Conservation (phyloP, 2,888 invertebrate genomes). For the Oscheius sp. region DNA sequence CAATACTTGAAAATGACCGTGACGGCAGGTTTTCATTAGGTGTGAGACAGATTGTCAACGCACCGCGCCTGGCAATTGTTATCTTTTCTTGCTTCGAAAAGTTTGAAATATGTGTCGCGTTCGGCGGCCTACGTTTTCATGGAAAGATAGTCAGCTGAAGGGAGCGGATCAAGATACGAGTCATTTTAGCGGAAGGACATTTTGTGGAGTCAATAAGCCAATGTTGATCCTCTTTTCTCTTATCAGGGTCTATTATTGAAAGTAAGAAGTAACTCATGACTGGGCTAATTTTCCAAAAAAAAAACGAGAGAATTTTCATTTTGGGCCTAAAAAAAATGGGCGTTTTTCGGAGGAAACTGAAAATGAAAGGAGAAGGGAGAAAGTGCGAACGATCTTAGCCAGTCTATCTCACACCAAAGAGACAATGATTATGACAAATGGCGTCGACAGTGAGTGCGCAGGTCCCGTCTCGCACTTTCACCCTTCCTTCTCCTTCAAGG, state of each 20-base stretch:
- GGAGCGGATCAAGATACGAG: not conserved
- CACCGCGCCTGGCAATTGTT: constrained; percentile 14
- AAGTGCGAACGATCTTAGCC: constrained; percentile 3
- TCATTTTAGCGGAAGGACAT: not conserved
- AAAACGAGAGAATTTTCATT: not conserved
- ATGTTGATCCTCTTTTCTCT: not conserved
- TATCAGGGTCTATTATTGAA: constrained; percentile 5
- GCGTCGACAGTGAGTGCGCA: no score
- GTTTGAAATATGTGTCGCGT: not conserved
- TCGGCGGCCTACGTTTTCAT: no score
- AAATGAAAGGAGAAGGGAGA: not conserved
- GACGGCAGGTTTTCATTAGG: constrained; percentile 15
- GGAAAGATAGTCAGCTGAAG: not conserved
- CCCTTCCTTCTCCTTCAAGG: no score
- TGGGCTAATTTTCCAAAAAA: not conserved
- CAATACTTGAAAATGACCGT: not conserved
- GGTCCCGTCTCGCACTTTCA: no score
- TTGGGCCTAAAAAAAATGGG: not conserved
- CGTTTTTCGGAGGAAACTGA: not conserved
- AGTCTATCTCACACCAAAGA: constrained; percentile 14
- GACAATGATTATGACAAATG: constrained; percentile 18
- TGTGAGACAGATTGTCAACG: constrained; percentile 17
- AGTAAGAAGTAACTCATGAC: not conserved
- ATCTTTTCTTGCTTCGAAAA: constrained; percentile 21
- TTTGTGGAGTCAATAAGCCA: not conserved